A percentile compares a stretch with the other conserved stretches of the same genome.
Conservation (phyloP, 2,888 invertebrate species). For the Orgyia antiqua region DNA sequence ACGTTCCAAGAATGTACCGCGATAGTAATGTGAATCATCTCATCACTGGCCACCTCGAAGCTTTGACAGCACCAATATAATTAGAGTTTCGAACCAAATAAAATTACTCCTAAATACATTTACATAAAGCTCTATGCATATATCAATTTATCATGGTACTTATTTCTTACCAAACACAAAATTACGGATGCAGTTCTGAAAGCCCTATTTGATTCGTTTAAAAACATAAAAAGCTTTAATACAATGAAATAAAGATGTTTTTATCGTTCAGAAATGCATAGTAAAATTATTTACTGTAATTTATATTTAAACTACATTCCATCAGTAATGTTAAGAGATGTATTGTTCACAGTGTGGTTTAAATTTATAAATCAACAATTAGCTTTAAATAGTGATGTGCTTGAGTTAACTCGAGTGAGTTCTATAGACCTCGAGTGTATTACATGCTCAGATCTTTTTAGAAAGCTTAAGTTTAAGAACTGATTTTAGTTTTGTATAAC, state of each 20-base stretch:
- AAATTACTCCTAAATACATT: constrained; percentile 28
- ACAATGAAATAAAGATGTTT: constrained; percentile 8
- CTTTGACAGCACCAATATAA: constrained; percentile 37
- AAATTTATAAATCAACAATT: too few species aligned
- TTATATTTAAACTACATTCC: constrained; percentile 66
- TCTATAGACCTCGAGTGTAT: too few species aligned
- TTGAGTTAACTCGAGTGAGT: too few species aligned
- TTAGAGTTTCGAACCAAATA: constrained; percentile 21
- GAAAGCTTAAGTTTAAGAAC: too few species aligned
- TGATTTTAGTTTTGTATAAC: too few species aligned
- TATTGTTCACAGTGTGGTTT: constrained; percentile 46
- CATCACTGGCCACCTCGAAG: constrained; percentile 66
- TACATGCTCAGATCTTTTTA: too few species aligned
- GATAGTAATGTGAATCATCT: constrained; percentile 65
- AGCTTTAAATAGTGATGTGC: too few species aligned
- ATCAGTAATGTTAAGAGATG: constrained; percentile 43
- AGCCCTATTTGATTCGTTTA: constrained; percentile 28
- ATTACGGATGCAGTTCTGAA: constrained; percentile 32
- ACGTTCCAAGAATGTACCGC: constrained; percentile 64
- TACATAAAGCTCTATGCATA: constrained; percentile 24
- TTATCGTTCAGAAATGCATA: too few species aligned
- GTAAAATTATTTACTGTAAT: constrained; percentile 14
- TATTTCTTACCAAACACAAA: constrained; percentile 37
- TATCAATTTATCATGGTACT: constrained; percentile 29
- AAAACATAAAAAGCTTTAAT: constrained; percentile 22